phyloP scores from a whole-genome alignment of 2,113 vertebrate genomes.

The Mus spicilegus region DNA sequence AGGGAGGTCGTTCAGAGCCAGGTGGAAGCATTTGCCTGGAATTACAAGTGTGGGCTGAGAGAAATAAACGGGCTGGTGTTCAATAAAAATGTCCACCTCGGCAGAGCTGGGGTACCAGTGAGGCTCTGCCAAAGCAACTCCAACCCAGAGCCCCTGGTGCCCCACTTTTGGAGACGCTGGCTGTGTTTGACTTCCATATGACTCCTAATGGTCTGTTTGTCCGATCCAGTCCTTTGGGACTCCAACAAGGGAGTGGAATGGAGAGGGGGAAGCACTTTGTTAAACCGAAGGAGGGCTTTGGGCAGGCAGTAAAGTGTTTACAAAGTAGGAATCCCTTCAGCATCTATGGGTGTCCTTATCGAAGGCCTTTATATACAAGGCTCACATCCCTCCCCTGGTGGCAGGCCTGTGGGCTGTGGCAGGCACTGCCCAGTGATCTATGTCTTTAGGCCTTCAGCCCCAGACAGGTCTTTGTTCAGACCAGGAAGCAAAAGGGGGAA shows the following conservation, averaged over 20 bases:
- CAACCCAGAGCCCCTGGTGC: neutral
- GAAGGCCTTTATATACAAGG: neutral
- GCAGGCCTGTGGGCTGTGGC: neutral
- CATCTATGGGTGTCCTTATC: neutral
- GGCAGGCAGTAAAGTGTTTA: neutral
- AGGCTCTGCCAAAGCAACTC: neutral
- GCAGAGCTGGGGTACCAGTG: neutral
- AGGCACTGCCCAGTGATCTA: neutral
- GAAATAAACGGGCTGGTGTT: neutral
- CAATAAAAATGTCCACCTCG: neutral
- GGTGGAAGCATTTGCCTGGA: neutral
- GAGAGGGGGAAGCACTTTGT: neutral
- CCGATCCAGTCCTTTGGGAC: neutral
- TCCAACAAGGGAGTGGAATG: neutral
- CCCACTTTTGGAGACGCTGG: neutral
- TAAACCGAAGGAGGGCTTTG: neutral
- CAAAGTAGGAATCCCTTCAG: neutral
- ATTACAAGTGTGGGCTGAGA: neutral
- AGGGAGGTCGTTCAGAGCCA: neutral
- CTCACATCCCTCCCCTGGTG: neutral
- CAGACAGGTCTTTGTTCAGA: slow-evolving; percentile 77
- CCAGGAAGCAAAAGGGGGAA: slow-evolving; percentile 38
- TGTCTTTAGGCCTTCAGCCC: slow-evolving; percentile 46
- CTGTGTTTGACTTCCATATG: neutral
- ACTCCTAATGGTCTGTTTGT: neutral